Conservation (phyloP, 2,113 vertebrate species). For the Raja brachyura region DNA sequence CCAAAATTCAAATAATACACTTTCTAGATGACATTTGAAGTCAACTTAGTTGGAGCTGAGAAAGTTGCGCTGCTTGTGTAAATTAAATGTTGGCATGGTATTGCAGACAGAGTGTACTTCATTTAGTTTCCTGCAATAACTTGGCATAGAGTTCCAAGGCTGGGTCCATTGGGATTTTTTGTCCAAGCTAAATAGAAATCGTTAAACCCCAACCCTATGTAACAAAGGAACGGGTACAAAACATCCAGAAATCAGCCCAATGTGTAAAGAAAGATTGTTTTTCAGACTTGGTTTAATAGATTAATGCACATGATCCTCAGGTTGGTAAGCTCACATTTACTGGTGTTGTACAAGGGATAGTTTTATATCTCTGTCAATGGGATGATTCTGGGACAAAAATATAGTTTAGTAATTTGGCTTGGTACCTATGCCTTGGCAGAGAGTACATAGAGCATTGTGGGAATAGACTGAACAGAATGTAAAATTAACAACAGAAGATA, state of each 20-base stretch:
- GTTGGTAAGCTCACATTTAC: background rate
- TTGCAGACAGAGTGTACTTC: background rate
- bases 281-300: background rate
- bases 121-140: background rate
- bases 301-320: background rate
- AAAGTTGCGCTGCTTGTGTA: background rate
- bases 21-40: background rate
- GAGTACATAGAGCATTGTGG: background rate
- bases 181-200: background rate
- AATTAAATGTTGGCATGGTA: background rate
- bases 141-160: background rate
- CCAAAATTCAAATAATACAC: background rate
- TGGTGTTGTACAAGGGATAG: background rate
- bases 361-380: background rate
- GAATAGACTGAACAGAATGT: background rate
- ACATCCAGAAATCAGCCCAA: background rate
- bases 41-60: background rate
- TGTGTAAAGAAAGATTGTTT: background rate
- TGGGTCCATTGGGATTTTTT: background rate
- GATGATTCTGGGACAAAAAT: background rate
- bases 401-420: background rate
- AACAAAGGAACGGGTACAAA: background rate
- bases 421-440: background rate
- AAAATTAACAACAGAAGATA: background rate
- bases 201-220: background rate